These are phyloP conservation scores for Dysdera silvatica DNA, from an alignment of 1,140 invertebrate genomes.

Conservation along the genomic window DNA sequence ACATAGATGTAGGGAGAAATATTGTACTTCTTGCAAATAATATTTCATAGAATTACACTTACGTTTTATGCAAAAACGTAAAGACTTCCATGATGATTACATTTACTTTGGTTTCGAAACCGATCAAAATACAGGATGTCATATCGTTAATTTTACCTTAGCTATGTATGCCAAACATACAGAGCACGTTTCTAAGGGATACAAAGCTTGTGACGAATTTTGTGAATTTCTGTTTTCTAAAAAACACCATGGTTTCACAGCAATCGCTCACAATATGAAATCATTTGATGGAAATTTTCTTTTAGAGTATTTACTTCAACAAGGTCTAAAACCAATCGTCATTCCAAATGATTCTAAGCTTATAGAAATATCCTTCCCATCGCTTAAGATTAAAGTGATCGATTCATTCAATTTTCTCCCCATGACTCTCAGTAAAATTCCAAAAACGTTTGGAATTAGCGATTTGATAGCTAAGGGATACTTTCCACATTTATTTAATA, in stretches of 20 bases:
- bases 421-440: neutral
- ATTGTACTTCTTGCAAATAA: no score
- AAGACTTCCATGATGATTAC: neutral
- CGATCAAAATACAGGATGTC: neutral
- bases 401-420: constrained; percentile 4
- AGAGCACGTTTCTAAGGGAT: neutral
- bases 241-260: neutral
- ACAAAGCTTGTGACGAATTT: neutral
- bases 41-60: no score
- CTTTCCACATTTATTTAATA: constrained; percentile 18
- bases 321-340: neutral
- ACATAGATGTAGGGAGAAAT: no score
- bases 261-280: neutral
- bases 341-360: neutral
- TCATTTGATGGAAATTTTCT: neutral
- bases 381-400: neutral
- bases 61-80: no score
- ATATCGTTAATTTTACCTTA: neutral
- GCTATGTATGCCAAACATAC: neutral
- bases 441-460: neutral
- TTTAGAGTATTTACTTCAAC: neutral
- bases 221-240: neutral
- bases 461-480: constrained; percentile 6
- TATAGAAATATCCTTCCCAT: neutral
- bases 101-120: neutral